phyloP scores from a whole-genome alignment of 2,888 invertebrate species.

The Eupeodes luniger region DNA sequence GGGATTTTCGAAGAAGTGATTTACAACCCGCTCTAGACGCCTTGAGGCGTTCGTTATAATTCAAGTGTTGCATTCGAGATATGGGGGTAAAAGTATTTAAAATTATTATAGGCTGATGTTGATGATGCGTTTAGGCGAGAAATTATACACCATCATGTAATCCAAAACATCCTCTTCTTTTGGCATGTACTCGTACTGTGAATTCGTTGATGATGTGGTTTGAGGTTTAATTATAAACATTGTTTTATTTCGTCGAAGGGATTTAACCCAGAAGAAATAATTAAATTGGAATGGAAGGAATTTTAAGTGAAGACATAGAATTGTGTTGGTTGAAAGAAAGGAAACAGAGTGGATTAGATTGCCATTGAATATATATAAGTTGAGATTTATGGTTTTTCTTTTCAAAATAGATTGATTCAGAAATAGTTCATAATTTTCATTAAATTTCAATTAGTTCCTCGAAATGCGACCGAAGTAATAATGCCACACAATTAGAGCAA shows the following conservation, averaged over 20 bases:
- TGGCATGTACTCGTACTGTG: background rate
- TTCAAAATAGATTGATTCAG: too few relatives aligned
- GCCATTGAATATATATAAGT: background rate
- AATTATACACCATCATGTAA: conserved; percentile 69
- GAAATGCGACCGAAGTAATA: too few relatives aligned
- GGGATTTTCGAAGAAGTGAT: conserved; percentile 72
- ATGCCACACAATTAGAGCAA: too few relatives aligned
- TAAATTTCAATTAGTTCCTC: too few relatives aligned
- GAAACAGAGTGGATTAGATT: background rate
- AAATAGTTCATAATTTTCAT: too few relatives aligned
- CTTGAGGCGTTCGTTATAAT: conserved; percentile 45
- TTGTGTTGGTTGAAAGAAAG: conserved; percentile 3
- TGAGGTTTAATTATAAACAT: conserved; percentile 44
- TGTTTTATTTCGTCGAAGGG: conserved; percentile 9
- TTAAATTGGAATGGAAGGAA: conserved; percentile 60
- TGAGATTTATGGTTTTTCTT: background rate
- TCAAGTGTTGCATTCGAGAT: conserved; percentile 40
- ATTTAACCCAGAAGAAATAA: conserved; percentile 48
- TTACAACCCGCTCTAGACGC: conserved; percentile 39
- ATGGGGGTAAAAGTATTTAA: conserved; percentile 6
- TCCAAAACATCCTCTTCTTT: conserved; percentile 46
- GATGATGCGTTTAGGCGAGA: conserved; percentile 62
- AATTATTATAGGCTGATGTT: conserved; percentile 23
- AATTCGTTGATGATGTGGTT: conserved; percentile 16
- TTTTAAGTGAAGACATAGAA: conserved; percentile 27